Conservation (phyloP, 2,888 invertebrate species). For the Eumacrocentrus americanus region DNA sequence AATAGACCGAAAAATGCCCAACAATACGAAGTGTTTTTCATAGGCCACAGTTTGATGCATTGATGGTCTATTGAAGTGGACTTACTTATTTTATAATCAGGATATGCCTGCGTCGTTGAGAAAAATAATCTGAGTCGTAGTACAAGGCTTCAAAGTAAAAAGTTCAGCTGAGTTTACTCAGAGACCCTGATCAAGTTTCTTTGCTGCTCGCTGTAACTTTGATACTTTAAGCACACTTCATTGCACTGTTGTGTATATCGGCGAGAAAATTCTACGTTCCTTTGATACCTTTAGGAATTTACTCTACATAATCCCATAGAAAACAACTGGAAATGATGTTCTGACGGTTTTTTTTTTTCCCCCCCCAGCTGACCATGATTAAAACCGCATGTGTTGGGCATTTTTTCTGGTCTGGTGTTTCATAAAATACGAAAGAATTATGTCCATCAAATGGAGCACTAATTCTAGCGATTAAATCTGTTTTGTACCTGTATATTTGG, state of each 20-base stretch:
- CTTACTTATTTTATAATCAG: too few relatives aligned
- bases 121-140: background rate
- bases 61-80: too few relatives aligned
- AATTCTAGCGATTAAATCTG: background rate
- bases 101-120: too few relatives aligned
- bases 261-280: background rate
- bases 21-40: too few relatives aligned
- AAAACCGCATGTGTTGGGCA: slow-evolving; percentile 21
- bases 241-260: background rate
- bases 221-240: slow-evolving; percentile 18
- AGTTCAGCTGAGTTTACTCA: slow-evolving; percentile 39
- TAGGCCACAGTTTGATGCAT: too few relatives aligned
- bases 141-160: slow-evolving; percentile 10
- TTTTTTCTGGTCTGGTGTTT: slow-evolving; percentile 22
- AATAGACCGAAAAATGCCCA: slow-evolving; percentile 24
- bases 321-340: too few relatives aligned
- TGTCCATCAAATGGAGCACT: background rate
- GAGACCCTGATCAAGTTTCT: slow-evolving; percentile 57
- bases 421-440: slow-evolving; percentile 1
- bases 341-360: too few relatives aligned
- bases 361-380: too few relatives aligned
- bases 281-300: too few relatives aligned
- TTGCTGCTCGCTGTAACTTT: slow-evolving; percentile 34
- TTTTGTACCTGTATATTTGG: slow-evolving; percentile 5
- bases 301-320: too few relatives aligned